Evolutionary conservation across 2,888 invertebrate genomes (phyloP).

Genomic region (Hyppa rectilinea): DNA sequence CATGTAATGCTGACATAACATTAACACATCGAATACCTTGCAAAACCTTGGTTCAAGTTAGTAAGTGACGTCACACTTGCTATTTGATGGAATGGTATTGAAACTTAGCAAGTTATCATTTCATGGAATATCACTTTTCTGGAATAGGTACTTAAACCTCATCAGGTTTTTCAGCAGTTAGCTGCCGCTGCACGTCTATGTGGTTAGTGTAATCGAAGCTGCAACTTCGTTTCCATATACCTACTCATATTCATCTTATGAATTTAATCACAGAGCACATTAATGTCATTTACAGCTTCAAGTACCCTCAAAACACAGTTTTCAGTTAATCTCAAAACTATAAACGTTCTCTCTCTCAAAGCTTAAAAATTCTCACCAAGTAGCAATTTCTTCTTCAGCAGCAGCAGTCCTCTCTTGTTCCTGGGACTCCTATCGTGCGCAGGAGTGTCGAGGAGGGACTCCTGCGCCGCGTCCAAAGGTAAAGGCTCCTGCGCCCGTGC

Average conservation of each 20-base stretch:
- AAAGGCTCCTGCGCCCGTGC: conserved; percentile 71
- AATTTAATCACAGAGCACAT: neutral
- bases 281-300: neutral
- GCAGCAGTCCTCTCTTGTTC: conserved; percentile 83
- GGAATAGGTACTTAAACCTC: neutral
- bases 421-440: conserved; percentile 81
- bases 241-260: neutral
- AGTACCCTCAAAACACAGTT: neutral
- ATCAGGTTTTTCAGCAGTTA: too few relatives aligned
- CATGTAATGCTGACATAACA: conserved; percentile 18
- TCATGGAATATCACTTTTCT: neutral
- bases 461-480: conserved; percentile 74
- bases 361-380: conserved; percentile 80
- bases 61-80: neutral
- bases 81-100: neutral
- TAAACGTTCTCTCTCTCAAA: too few relatives aligned
- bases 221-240: too few relatives aligned
- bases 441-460: conserved; percentile 76
- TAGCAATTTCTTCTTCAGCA: conserved; percentile 86
- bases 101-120: neutral
- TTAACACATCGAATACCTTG: neutral
- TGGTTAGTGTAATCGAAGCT: too few relatives aligned
- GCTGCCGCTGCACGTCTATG: neutral
- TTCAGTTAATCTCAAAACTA: neutral
- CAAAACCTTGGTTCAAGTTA: neutral